These are phyloP conservation scores for Eidolon helvum DNA, from an alignment of 2,113 vertebrate genomes.

Conservation along the genomic window DNA sequence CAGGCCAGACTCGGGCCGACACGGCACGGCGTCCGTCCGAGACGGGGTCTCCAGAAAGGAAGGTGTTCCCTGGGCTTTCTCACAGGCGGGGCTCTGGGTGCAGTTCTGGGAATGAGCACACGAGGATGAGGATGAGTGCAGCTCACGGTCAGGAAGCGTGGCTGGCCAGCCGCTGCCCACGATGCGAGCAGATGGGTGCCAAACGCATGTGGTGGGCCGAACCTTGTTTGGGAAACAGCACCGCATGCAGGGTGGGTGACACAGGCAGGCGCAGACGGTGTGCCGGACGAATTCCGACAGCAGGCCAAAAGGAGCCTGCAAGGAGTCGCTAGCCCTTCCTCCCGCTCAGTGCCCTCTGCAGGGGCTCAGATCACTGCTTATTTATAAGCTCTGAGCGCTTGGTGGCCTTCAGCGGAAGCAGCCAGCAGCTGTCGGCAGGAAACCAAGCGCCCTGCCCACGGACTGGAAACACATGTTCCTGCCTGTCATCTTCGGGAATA, in stretches of 20 bases:
- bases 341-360: not conserved
- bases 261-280: not conserved
- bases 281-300: not conserved
- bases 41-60: not conserved
- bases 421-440: constrained; percentile 63
- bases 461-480: constrained; percentile 68
- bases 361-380: constrained; percentile 25
- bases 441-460: constrained; percentile 50
- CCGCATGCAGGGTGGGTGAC: not conserved
- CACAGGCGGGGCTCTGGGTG: not conserved
- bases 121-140: not conserved
- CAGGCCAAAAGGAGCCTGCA: not conserved
- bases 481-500: constrained; percentile 63
- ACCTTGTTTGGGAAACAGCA: not conserved
- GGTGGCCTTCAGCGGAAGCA: constrained; percentile 36
- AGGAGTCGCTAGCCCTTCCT: not conserved
- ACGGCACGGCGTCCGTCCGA: not conserved
- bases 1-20: not conserved
- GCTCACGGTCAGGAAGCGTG: accelerated
- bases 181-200: constrained; percentile 22
- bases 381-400: constrained; percentile 62
- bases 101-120: not conserved
- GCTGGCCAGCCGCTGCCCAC: not conserved
- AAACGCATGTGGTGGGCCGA: not conserved
- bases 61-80: not conserved